A percentile compares a stretch with the other conserved stretches of the same genome.
Evolutionary conservation across 2,113 vertebrate genomes (phyloP).

Genomic region (Xyrauchen texanus): DNA sequence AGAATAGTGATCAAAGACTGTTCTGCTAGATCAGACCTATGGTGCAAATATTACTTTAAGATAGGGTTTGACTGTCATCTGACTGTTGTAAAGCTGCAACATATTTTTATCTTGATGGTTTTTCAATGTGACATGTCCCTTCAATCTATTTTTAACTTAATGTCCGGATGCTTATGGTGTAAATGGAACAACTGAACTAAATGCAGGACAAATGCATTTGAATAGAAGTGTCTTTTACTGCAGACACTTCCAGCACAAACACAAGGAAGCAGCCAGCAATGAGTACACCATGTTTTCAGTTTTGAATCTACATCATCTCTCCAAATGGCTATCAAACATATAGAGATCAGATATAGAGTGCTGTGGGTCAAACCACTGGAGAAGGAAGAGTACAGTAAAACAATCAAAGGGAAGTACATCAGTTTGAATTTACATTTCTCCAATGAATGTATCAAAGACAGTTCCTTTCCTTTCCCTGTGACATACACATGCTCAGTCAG

Average conservation of each 20-base stretch:
- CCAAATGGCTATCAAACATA: not conserved
- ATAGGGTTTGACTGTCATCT: no score
- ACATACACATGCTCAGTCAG: not conserved
- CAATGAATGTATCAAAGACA: not conserved
- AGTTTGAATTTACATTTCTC: conserved; percentile 5
- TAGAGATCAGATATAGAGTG: not conserved
- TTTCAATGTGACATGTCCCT: no score
- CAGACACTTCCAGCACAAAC: no score
- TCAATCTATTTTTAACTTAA: no score
- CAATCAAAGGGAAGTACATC: conserved; percentile 10
- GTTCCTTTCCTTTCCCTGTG: not conserved
- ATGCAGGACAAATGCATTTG: not conserved
- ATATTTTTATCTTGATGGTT: no score
- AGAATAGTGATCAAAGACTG: no score
- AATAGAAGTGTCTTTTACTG: no score
- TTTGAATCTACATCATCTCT: not conserved
- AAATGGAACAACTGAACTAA: not conserved
- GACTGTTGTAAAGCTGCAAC: no score
- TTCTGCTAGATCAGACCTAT: no score
- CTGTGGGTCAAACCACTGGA: not conserved
- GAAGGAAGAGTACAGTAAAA: not conserved
- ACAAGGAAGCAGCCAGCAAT: not conserved
- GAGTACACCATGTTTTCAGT: not conserved
- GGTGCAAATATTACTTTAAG: no score
- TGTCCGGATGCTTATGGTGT: not conserved